Conservation (phyloP, 2,797 vertebrate species). For the Acipenser oxyrinchus region DNA sequence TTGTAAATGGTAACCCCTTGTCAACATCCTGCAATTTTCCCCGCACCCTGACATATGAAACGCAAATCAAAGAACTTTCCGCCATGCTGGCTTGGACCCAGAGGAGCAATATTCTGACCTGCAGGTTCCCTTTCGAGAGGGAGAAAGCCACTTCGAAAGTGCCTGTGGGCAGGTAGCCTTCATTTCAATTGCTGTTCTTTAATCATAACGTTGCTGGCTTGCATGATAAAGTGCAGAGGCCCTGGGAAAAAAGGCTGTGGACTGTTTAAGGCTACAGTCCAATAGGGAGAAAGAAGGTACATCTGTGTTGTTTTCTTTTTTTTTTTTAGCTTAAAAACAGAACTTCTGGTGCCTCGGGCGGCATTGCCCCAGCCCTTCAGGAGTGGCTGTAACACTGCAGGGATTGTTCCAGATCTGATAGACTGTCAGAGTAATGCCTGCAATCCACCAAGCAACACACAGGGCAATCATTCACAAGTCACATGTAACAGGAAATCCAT, state of each 20-base stretch:
- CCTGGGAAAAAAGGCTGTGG: conserved; percentile 31
- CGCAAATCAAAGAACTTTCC: conserved; percentile 9
- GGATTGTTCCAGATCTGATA: conserved; percentile 40
- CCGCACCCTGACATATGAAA: conserved; percentile 21
- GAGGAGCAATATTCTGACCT: conserved; percentile 10
- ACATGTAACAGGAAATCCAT: not conserved
- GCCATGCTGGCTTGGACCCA: conserved; percentile 10
- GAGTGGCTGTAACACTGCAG: conserved; percentile 46
- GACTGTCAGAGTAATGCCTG: not conserved
- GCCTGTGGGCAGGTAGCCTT: conserved; percentile 30
- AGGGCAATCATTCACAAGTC: not conserved
- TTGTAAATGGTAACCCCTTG: conserved; percentile 26
- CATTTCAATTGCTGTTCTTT: conserved; percentile 43
- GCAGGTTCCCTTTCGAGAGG: not conserved
- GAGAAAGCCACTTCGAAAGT: too few relatives aligned
- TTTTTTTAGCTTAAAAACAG: conserved; percentile 26
- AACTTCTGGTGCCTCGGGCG: conserved; percentile 41
- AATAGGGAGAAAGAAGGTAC: conserved; percentile 28
- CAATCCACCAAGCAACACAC: not conserved
- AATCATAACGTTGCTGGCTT: conserved; percentile 48
- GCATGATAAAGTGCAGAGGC: conserved; percentile 50
- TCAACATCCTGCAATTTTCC: conserved; percentile 19
- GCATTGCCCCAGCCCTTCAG: conserved; percentile 39
- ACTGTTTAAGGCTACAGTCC: conserved; percentile 50
- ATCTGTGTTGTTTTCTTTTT: conserved; percentile 13